Evolutionary conservation across 2,797 vertebrate genomes (phyloP).

Genomic region (Podarcis siculus): DNA sequence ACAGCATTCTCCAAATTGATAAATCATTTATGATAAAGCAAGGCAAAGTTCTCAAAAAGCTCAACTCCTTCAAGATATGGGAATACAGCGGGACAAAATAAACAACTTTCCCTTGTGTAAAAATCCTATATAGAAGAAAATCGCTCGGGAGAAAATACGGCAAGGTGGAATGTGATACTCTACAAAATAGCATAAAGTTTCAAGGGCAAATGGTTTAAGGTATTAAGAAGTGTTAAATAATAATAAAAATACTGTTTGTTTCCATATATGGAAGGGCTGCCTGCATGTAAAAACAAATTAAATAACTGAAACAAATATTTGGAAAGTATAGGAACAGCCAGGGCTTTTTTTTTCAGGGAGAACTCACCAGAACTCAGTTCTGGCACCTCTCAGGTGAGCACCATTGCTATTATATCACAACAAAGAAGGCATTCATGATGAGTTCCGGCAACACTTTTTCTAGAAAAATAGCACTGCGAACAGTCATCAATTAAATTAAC

Average conservation of each 20-base stretch:
- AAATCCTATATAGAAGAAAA: background rate
- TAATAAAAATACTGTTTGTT: background rate
- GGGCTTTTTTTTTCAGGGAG: no score
- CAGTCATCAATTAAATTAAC: background rate
- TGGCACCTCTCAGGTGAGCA: no score
- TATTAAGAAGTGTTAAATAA: background rate
- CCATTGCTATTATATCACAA: no score
- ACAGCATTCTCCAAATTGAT: background rate
- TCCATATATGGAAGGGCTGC: background rate
- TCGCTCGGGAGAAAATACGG: background rate
- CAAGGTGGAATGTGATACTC: background rate
- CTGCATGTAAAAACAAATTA: background rate
- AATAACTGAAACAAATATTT: no score
- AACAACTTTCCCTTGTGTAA: background rate
- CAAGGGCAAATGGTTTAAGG: background rate
- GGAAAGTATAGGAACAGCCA: background rate
- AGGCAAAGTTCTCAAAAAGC: background rate
- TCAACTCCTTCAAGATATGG: background rate
- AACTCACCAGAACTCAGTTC: no score
- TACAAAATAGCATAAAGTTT: background rate
- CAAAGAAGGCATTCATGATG: no score
- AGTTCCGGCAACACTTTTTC: no score
- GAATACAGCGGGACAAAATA: background rate
- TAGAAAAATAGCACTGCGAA: no score
- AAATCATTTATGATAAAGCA: background rate